Conservation (phyloP, 2,888 invertebrate genomes). For the Coecobrya sp. region DNA sequence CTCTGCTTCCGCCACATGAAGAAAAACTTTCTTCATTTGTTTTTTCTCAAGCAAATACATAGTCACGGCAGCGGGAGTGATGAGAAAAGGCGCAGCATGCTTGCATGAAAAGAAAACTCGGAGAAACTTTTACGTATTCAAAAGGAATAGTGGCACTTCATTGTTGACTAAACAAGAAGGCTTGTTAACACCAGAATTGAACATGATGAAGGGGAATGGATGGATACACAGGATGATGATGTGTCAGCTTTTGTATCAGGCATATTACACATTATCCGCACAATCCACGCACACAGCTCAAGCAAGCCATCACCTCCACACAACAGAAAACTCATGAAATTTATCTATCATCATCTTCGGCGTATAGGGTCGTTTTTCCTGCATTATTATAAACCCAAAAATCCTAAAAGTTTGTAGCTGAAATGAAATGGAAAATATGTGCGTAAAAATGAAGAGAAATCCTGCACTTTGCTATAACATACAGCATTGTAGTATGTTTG, state of each 20-base stretch:
- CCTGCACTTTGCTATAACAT: slow-evolving; percentile 50
- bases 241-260: slow-evolving; percentile 69
- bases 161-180: slow-evolving; percentile 81
- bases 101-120: slow-evolving; percentile 46
- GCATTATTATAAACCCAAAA: slow-evolving; percentile 56
- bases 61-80: slow-evolving; percentile 5
- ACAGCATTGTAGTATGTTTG: neutral
- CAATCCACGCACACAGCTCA: slow-evolving; percentile 51
- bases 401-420: slow-evolving; percentile 64
- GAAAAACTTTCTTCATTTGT: slow-evolving; percentile 69
- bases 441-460: slow-evolving; percentile 75
- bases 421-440: slow-evolving; percentile 79
- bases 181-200: slow-evolving; percentile 75
- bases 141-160: slow-evolving; percentile 75
- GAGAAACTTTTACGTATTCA: slow-evolving; percentile 75
- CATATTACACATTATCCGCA: slow-evolving; percentile 65
- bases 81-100: slow-evolving; percentile 72
- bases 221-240: slow-evolving; percentile 64
- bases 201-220: slow-evolving; percentile 37
- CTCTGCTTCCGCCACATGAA: slow-evolving; percentile 4
- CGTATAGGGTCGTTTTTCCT: neutral
- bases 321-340: slow-evolving; percentile 22
- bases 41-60: slow-evolving; percentile 19
- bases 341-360: slow-evolving; percentile 46
- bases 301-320: slow-evolving; percentile 62